phyloP scores from a whole-genome alignment of 2,113 vertebrate genomes.

The Seriola quinqueradiata region DNA sequence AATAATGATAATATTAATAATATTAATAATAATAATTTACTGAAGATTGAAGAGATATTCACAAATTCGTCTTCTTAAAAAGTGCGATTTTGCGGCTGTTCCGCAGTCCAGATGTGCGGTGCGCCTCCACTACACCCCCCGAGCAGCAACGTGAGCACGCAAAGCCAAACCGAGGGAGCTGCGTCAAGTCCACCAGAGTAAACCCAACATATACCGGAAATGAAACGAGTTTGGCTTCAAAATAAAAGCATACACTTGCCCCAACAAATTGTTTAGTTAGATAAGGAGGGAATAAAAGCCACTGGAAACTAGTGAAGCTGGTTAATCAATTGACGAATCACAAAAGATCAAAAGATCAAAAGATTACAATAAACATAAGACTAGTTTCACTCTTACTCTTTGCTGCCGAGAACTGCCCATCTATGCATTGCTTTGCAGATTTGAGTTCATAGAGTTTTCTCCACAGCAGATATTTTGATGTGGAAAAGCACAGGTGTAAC shows the following conservation, averaged over 20 bases:
- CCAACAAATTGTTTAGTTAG: neutral
- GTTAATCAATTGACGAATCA: neutral
- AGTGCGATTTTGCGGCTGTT: slow-evolving; percentile 50
- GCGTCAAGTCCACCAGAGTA: slow-evolving; percentile 4
- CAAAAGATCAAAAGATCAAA: too few species aligned
- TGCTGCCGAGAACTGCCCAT: too few species aligned
- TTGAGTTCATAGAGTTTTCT: neutral
- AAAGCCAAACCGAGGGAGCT: slow-evolving; percentile 41
- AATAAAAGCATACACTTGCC: slow-evolving; percentile 27
- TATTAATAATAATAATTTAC: neutral
- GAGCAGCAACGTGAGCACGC: slow-evolving; percentile 72
- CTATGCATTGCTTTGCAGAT: neutral
- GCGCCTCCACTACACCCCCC: slow-evolving; percentile 76
- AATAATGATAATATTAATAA: neutral
- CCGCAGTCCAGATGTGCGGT: slow-evolving; percentile 78
- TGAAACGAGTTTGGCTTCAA: neutral
- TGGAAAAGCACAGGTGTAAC: neutral
- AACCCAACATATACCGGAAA: slow-evolving; percentile 14
- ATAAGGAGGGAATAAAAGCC: neutral
- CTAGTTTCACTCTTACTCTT: neutral
- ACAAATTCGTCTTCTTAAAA: neutral
- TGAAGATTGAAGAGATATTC: neutral
- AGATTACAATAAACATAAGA: neutral
- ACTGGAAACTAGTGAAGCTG: neutral
- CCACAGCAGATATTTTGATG: neutral